These are phyloP conservation scores for Camarhynchus parvulus DNA, from an alignment of 2,113 vertebrate species.

Conservation along the genomic window DNA sequence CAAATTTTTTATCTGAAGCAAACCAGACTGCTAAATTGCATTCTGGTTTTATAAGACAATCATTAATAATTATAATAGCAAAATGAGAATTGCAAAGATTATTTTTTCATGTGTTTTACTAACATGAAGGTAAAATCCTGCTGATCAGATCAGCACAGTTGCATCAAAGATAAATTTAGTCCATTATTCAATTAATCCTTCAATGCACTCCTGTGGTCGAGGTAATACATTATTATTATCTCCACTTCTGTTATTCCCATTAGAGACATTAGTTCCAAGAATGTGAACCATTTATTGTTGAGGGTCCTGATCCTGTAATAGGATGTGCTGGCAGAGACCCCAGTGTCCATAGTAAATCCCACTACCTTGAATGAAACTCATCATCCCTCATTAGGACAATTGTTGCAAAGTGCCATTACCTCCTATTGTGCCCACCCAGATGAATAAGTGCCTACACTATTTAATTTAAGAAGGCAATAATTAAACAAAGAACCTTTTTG, in stretches of 20 bases:
- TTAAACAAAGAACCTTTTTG: slow-evolving; percentile 5
- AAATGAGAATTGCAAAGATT: not conserved
- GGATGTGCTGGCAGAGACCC: slow-evolving; percentile 14
- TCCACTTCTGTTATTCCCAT: slow-evolving; percentile 43
- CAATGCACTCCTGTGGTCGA: not conserved
- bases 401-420: not conserved
- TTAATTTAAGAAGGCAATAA: slow-evolving; percentile 1
- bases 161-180: slow-evolving; percentile 32
- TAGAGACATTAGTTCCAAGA: slow-evolving; percentile 56
- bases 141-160: slow-evolving; percentile 12
- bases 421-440: not conserved
- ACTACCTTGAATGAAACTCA: not conserved
- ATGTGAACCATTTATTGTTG: slow-evolving; percentile 34
- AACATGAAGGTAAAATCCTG: not conserved
- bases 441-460: not conserved
- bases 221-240: slow-evolving; percentile 30
- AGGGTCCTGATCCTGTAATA: slow-evolving; percentile 41
- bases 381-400: not conserved
- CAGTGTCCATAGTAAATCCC: not conserved
- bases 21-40: slow-evolving; percentile 38
- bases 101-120: slow-evolving; percentile 36
- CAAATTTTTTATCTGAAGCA: slow-evolving; percentile 55
- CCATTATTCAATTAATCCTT: slow-evolving; percentile 55
- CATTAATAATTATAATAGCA: slow-evolving; percentile 38
- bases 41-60: slow-evolving; percentile 12